Base-by-base conservation (phyloP, 2,888 invertebrate genomes). In the Agonopterix alstromeriana region DNA sequence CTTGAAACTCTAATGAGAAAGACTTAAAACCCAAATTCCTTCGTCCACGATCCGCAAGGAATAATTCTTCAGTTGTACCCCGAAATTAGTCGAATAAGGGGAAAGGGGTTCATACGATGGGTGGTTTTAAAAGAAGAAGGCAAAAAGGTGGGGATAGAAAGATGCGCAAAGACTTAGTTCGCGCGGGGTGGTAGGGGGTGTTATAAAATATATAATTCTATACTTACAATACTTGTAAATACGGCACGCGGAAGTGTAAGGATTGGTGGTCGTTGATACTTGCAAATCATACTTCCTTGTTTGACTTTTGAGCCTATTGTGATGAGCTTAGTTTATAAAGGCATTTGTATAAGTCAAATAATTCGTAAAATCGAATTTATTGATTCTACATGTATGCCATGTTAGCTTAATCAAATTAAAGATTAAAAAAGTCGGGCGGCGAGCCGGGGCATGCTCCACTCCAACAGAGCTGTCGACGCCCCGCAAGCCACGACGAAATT, bases 211-310 rank as follows among this genome's bases (percentile, higher is more conserved):
- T 88, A 88, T 88, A 88, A 88, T 88, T 88, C 87, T 88, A 88
- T 87, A 87, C 88, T 88, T 87, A 88, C 88, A 88, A 88, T 88
- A 88, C 88, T 88, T 88, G 88, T 88, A 88, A 88, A 88, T 88
- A 88, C 87, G 86, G 77, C 73, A 86, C 82, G 85, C 87, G 88
- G 88, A 87, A 88, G 85, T 83, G 77, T 65, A 55, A 45, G 59
- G 72, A 50, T 36, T 36, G 40, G 27, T 8, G 2, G 10, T 52
- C 47, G 54, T 81, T 83, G 85, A 70, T 75, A 73, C 77, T 81
- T 70, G 52, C 44, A 35, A 36, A 38, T 45, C 11, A 8, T 3
- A 42, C 17, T 43, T 17, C 43, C 43, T 14, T 2, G 27, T 43
- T 43, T n/a, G 35, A n/a, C 9, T 14, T 38, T 38, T n/a, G 5